Base-by-base conservation (phyloP, 2,113 vertebrate genomes). In the Pyxicephalus adspersus region DNA sequence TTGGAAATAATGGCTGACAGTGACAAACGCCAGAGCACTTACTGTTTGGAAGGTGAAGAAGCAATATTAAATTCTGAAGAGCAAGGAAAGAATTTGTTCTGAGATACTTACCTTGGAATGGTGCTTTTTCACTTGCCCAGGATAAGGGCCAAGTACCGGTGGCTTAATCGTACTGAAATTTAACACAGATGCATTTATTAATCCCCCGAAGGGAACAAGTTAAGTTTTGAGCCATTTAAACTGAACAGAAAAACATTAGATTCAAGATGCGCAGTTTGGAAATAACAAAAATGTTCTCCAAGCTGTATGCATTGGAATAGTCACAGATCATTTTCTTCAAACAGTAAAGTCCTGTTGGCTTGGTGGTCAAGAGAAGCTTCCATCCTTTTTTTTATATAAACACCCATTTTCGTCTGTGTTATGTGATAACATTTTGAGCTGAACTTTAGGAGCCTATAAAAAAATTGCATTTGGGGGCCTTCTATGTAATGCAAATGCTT, bases 101-200 rank as follows among this genome's bases (percentile, higher is more conserved):
- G 65, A 31, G 77, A 31, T 60, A 71, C 38, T 71, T 71, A 52
- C 67, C 58, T 64, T 70, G 20, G 13, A 1, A 6, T 71, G 55
- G 65, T 52, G 9, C 15, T 19, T 16, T 34, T 20, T 26, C 77
- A 80, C 26, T 1, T 34, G 77, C 13, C 58, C 65, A 50, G 20
- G 31, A 80, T 71, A 28, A 51, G 55, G 34, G 70, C 57, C 66
- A 34, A 80, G 20, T 51, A 11, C 25, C 45, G 64, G 54, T 57
- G 28, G 50, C n/a, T 68, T 58, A 29, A 15, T 52, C 51, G 34
- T 45, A n/a, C 77, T 68, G 26, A 63, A 80, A 71, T 63, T 25
- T 71, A 80, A 71, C 50, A 17, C 77, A 80, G 38, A 18, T 34
- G 61, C 31, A 26, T 80, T 70, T 80, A 9, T 63, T 72, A 72